Evolutionary conservation across 2,113 vertebrate genomes (phyloP).

Genomic region (Anguilla rostrata): DNA sequence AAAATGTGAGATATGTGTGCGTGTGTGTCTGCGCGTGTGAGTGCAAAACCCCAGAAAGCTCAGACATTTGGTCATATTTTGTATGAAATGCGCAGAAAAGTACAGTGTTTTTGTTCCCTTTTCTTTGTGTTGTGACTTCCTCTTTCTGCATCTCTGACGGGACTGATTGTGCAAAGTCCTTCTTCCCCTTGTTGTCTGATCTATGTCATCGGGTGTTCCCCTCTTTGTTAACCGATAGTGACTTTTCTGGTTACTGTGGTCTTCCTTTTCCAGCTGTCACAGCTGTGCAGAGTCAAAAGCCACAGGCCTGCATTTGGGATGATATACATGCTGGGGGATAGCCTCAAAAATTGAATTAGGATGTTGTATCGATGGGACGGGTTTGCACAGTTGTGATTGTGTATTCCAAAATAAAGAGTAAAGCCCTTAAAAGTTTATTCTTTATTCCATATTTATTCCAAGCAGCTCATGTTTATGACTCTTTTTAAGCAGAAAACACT

Average conservation of each 20-base stretch:
- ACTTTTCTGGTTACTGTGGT: not conserved
- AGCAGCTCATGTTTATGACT: not conserved
- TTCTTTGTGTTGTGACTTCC: not conserved
- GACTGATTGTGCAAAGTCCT: not conserved
- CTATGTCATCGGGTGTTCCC: not conserved
- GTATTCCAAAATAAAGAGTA: not conserved
- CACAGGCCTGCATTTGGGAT: no score
- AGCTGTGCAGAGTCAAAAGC: no score
- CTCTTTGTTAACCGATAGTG: not conserved
- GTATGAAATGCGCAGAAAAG: not conserved
- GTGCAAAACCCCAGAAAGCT: not conserved
- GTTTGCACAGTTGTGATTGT: not conserved
- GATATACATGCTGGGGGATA: no score
- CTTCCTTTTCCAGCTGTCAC: not conserved
- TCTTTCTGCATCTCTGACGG: not conserved
- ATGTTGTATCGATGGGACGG: not conserved
- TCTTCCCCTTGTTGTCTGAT: not conserved
- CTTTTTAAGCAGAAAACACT: not conserved
- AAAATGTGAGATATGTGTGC: no score
- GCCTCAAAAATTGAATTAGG: no score
- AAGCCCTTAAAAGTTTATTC: no score
- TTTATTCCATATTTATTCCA: not conserved
- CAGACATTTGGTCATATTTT: not conserved
- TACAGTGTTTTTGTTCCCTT: not conserved
- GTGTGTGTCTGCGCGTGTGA: constrained; percentile 10